Conservation (phyloP, 2,888 invertebrate genomes). For the Scaptomyza reducta region DNA sequence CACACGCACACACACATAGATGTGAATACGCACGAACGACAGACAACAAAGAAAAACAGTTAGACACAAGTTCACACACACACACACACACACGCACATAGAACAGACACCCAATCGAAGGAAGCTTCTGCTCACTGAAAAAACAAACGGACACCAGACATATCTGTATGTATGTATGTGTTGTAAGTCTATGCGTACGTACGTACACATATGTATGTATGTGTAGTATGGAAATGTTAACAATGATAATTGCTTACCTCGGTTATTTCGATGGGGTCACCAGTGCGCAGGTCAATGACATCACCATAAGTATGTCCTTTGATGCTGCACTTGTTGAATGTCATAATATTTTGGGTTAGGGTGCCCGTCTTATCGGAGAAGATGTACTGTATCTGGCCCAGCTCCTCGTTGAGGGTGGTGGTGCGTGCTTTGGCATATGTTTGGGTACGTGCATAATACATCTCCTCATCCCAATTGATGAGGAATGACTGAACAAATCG, state of each 20-base stretch:
- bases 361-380: conserved; percentile 99
- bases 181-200: neutral
- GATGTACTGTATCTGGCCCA: conserved; percentile 99
- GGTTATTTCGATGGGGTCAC: conserved; percentile 93
- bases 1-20: neutral
- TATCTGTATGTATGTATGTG: neutral
- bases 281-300: conserved; percentile 92
- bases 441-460: conserved; percentile 96
- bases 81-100: conserved; percentile 3
- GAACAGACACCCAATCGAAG: conserved; percentile 8
- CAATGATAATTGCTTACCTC: conserved; percentile 87
- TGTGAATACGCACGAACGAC: neutral
- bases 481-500: conserved; percentile 98
- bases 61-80: neutral
- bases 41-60: neutral
- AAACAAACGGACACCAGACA: neutral
- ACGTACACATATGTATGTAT: neutral
- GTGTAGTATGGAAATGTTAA: neutral
- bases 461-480: conserved; percentile 99
- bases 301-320: conserved; percentile 97
- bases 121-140: neutral
- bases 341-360: conserved; percentile 99
- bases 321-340: conserved; percentile 99
- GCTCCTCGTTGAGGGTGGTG: conserved; percentile 98
- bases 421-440: conserved; percentile 98